Conservation (phyloP, 2,797 vertebrate species). For the Leptoclinus maculatus region DNA sequence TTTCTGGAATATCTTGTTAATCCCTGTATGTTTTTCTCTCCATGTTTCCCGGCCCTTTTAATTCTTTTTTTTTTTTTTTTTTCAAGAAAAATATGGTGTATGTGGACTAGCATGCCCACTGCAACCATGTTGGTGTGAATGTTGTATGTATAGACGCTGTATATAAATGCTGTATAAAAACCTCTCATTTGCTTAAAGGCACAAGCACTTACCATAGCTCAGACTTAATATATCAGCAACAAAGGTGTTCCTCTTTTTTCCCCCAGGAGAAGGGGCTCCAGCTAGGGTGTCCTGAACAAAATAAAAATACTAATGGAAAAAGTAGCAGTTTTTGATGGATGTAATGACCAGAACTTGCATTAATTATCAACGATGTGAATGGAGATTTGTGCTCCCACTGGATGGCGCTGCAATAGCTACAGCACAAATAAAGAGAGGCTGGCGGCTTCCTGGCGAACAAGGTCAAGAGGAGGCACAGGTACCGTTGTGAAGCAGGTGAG, state of each 20-base stretch:
- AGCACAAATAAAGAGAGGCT: neutral
- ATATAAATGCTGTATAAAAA: slow-evolving; percentile 89
- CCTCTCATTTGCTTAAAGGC: slow-evolving; percentile 84
- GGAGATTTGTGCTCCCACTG: slow-evolving; percentile 19
- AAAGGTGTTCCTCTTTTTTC: slow-evolving; percentile 78
- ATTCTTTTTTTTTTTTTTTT: slow-evolving; percentile 27
- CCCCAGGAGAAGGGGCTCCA: slow-evolving; percentile 76
- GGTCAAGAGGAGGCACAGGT: slow-evolving; percentile 62
- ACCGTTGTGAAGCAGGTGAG: slow-evolving; percentile 41
- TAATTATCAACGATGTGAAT: neutral
- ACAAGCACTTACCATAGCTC: slow-evolving; percentile 84
- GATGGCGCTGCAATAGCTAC: slow-evolving; percentile 22
- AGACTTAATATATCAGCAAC: slow-evolving; percentile 86
- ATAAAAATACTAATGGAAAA: slow-evolving; percentile 83
- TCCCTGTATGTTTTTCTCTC: slow-evolving; percentile 66
- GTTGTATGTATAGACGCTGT: slow-evolving; percentile 89
- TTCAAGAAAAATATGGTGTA: slow-evolving; percentile 62
- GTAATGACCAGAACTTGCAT: slow-evolving; percentile 53
- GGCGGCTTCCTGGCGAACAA: slow-evolving; percentile 41
- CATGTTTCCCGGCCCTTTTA: slow-evolving; percentile 50
- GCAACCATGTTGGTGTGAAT: slow-evolving; percentile 81
- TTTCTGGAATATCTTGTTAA: slow-evolving; percentile 71
- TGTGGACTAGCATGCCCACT: slow-evolving; percentile 65
- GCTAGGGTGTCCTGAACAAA: slow-evolving; percentile 78
- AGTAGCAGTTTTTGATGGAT: slow-evolving; percentile 69